Percentiles rank a stretch among this genome's conserved stretches.
These are phyloP conservation scores for Pachypeltis micranthus DNA, from an alignment of 1,140 invertebrate species.

Conservation along the genomic window DNA sequence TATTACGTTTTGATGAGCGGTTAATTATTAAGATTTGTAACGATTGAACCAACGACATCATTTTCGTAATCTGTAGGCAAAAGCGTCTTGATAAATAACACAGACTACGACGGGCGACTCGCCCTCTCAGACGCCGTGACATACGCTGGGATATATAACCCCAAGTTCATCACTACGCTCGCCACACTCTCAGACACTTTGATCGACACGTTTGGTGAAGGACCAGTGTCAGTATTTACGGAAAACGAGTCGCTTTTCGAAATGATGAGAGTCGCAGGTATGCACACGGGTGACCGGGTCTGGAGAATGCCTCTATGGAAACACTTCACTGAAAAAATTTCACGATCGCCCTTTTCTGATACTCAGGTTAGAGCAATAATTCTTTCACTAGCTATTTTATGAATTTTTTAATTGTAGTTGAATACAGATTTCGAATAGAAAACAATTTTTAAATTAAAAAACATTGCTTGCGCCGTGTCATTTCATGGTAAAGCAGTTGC, in stretches of 20 bases:
- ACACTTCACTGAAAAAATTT: conserved; percentile 32
- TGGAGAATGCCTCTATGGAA: conserved; percentile 47
- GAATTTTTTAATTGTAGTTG: too few species aligned
- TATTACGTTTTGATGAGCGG: too few species aligned
- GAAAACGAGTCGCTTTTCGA: conserved; percentile 34
- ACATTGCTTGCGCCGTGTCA: too few species aligned
- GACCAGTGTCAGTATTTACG: conserved; percentile 49
- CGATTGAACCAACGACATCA: too few species aligned
- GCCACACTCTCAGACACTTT: conserved; percentile 37
- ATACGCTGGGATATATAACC: conserved; percentile 38
- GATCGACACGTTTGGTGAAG: conserved; percentile 53
- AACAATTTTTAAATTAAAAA: too few species aligned
- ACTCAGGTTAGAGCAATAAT: conserved; percentile 1
- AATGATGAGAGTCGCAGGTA: conserved; percentile 32
- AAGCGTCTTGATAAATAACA: conserved; percentile 50
- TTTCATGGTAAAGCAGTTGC: too few species aligned
- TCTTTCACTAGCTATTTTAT: too few species aligned
- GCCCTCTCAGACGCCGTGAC: conserved; percentile 49
- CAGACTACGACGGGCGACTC: conserved; percentile 51
- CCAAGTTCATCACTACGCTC: conserved; percentile 44
- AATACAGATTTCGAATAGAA: too few species aligned
- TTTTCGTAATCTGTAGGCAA: too few species aligned
- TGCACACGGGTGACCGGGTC: conserved; percentile 41
- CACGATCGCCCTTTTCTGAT: neutral
- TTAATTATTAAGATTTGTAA: too few species aligned